A percentile compares a stretch with the other conserved stretches of the same genome.
Conservation (phyloP, 1,140 invertebrate genomes). For the Psilanteris sp. region DNA sequence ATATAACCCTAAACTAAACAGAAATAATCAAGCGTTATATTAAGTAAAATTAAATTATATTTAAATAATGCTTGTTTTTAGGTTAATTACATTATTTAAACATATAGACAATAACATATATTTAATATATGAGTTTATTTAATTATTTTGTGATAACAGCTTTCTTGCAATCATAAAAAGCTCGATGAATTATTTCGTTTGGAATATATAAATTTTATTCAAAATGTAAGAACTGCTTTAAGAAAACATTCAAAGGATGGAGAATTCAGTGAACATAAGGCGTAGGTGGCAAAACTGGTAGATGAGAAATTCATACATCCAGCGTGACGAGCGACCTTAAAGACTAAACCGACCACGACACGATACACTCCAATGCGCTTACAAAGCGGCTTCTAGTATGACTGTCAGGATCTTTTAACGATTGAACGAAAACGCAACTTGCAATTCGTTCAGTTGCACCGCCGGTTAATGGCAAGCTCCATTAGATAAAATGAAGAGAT, state of each 20-base stretch:
- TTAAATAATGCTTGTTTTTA: too few species aligned
- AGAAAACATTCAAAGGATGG: slow-evolving; percentile 30
- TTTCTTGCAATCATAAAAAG: not conserved
- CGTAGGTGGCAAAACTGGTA: slow-evolving; percentile 74
- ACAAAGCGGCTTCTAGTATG: slow-evolving; percentile 51
- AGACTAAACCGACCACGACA: slow-evolving; percentile 46
- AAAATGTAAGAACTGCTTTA: slow-evolving; percentile 4
- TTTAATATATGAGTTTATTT: too few species aligned
- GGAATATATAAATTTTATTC: not conserved
- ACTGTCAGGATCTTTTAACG: slow-evolving; percentile 48
- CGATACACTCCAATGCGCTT: slow-evolving; percentile 43
- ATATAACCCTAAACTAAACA: too few species aligned
- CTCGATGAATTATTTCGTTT: not conserved
- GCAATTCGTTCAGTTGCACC: slow-evolving; percentile 3
- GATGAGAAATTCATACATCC: slow-evolving; percentile 77
- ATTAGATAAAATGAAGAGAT: slow-evolving; percentile 6
- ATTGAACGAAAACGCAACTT: slow-evolving; percentile 29
- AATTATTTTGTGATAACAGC: not conserved
- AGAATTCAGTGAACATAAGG: slow-evolving; percentile 41
- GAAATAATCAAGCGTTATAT: too few species aligned
- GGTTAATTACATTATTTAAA: too few species aligned
- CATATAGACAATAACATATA: too few species aligned
- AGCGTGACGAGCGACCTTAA: slow-evolving; percentile 54
- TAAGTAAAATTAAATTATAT: too few species aligned
- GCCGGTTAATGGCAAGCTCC: not conserved